Evolutionary conservation across 2,888 invertebrate species (phyloP).

Genomic region (Timema cristinae): DNA sequence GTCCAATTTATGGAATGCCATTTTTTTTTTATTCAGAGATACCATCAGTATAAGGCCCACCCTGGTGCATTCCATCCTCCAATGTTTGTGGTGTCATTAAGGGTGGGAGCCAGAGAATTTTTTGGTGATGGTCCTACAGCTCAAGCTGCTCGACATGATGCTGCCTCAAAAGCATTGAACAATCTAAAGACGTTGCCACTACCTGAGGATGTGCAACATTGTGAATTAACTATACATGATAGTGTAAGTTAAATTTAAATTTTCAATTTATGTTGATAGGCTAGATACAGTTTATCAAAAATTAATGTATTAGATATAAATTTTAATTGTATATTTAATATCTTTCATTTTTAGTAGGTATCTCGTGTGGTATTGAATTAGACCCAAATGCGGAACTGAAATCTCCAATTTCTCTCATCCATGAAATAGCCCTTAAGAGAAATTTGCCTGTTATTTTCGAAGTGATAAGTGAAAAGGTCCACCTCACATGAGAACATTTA

Average conservation of each 20-base stretch:
- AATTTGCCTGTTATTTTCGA: slow-evolving; percentile 86
- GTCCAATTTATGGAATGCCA: too few relatives aligned
- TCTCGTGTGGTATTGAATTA: slow-evolving; percentile 43
- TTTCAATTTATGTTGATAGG: too few relatives aligned
- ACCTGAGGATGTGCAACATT: slow-evolving; percentile 42
- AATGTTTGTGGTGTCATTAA: slow-evolving; percentile 57
- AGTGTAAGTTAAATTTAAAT: slow-evolving; percentile 32
- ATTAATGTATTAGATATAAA: background rate
- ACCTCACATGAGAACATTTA: slow-evolving; percentile 90
- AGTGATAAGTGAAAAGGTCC: slow-evolving; percentile 85
- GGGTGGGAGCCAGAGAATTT: slow-evolving; percentile 83
- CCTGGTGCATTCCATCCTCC: slow-evolving; percentile 37
- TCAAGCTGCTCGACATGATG: slow-evolving; percentile 88
- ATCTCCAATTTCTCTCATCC: slow-evolving; percentile 93
- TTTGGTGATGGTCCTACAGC: slow-evolving; percentile 82
- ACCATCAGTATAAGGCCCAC: slow-evolving; percentile 29
- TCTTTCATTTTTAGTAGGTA: slow-evolving; percentile 21
- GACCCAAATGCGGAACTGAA: slow-evolving; percentile 72
- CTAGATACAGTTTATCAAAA: too few relatives aligned
- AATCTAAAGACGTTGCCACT: slow-evolving; percentile 56
- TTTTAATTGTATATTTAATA: background rate
- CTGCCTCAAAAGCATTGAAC: slow-evolving; percentile 58
- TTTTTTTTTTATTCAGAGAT: slow-evolving; percentile 29
- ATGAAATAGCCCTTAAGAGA: slow-evolving; percentile 91
- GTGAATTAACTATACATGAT: slow-evolving; percentile 33